phyloP scores from a whole-genome alignment of 1,140 invertebrate species.

The Euwallacea similis region DNA sequence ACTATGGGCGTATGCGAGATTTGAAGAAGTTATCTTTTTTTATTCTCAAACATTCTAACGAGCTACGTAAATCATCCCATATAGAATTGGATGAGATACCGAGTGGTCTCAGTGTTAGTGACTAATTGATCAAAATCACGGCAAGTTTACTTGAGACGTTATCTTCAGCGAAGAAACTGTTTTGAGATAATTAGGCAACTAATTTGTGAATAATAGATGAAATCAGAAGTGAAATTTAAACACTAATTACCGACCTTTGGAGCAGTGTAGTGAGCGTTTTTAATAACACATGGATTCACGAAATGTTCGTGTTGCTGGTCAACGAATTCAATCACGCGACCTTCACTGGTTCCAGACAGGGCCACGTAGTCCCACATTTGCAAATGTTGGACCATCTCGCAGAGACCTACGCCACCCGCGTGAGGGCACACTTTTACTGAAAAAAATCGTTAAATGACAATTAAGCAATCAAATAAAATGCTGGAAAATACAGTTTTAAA shows the following conservation, averaged over 20 bases:
- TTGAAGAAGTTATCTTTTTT: no score
- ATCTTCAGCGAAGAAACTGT: no score
- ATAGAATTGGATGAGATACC: no score
- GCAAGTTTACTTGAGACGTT: no score
- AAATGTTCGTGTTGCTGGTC: constrained; percentile 89
- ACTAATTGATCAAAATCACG: no score
- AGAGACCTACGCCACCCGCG: constrained; percentile 88
- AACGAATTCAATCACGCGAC: constrained; percentile 81
- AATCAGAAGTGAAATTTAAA: no score
- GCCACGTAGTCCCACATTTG: constrained; percentile 86
- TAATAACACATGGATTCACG: constrained; percentile 68
- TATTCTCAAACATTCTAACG: no score
- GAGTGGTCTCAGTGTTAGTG: no score
- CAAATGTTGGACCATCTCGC: constrained; percentile 91
- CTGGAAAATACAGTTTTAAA: background rate
- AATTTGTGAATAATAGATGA: no score
- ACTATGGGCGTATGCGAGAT: no score
- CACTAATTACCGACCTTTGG: constrained; percentile 61
- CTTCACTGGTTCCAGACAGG: constrained; percentile 69
- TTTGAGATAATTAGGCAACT: no score
- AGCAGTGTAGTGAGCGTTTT: constrained; percentile 71
- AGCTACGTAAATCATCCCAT: no score
- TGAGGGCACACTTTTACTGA: constrained; percentile 91
- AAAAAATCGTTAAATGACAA: constrained; percentile 36
- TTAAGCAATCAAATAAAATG: background rate